A percentile compares a stretch with the other conserved stretches of the same genome.
Conservation (phyloP, 2,797 vertebrate species). For the Protonibea diacanthus region DNA sequence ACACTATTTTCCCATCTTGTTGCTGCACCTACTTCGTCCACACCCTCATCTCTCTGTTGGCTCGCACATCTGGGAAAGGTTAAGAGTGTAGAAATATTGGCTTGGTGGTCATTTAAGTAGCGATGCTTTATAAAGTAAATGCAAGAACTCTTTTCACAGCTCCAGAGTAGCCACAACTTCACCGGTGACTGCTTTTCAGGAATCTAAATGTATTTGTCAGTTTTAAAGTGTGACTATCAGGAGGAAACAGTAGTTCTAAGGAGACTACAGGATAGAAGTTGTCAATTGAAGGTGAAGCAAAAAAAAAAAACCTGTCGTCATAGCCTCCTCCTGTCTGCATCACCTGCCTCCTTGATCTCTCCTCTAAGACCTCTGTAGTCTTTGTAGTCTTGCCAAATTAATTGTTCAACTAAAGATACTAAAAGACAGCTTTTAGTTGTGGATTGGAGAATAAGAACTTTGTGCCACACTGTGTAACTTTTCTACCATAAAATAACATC, state of each 20-base stretch:
- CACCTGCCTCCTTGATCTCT: neutral
- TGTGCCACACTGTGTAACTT: no score
- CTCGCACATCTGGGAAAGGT: conserved; percentile 79
- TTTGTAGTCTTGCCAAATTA: neutral
- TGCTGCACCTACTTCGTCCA: conserved; percentile 62
- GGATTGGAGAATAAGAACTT: neutral
- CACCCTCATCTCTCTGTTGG: conserved; percentile 59
- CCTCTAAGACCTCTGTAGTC: neutral
- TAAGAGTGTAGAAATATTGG: conserved; percentile 54
- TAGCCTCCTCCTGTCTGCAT: neutral
- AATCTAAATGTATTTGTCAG: conserved; percentile 17
- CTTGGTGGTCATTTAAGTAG: conserved; percentile 51
- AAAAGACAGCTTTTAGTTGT: neutral
- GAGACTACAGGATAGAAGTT: no score
- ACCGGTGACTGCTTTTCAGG: conserved; percentile 14
- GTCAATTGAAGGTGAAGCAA: neutral
- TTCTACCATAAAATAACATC: no score
- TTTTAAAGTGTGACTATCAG: neutral
- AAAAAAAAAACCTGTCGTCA: neutral
- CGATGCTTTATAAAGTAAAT: conserved; percentile 43
- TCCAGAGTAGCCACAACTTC: neutral
- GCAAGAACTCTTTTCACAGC: conserved; percentile 22
- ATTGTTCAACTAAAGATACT: neutral
- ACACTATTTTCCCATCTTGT: conserved; percentile 41
- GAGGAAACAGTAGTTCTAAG: no score